Conservation (phyloP, 2,888 invertebrate species). For the Achlya flavicornis region DNA sequence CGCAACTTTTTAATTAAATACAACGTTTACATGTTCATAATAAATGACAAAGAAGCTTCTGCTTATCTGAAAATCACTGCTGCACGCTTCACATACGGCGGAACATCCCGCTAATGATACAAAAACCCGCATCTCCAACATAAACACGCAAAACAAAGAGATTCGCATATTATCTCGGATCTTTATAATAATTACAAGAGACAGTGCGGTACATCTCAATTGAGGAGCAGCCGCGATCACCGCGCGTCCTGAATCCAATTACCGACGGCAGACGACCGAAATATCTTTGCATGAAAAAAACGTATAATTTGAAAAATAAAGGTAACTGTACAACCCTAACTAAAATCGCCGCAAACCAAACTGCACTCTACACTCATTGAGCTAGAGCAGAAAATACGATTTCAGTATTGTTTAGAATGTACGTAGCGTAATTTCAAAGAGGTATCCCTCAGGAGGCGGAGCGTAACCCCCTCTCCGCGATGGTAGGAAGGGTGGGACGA, state of each 20-base stretch:
- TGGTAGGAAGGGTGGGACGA: slow-evolving; percentile 56
- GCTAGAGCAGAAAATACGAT: slow-evolving; percentile 32
- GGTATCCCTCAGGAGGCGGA: slow-evolving; percentile 50
- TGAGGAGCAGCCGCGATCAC: slow-evolving; percentile 32
- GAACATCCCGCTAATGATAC: slow-evolving; percentile 42
- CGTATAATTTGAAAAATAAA: slow-evolving; percentile 56
- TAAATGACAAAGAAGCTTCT: neutral
- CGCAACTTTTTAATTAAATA: neutral
- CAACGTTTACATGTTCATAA: slow-evolving; percentile 7
- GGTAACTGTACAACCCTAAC: slow-evolving; percentile 61
- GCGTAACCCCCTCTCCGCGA: slow-evolving; percentile 44
- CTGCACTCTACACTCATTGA: neutral
- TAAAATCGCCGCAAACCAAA: slow-evolving; percentile 12
- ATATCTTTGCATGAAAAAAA: slow-evolving; percentile 69
- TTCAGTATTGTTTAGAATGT: slow-evolving; percentile 24
- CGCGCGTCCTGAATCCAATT: slow-evolving; percentile 70
- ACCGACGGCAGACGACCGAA: slow-evolving; percentile 57
- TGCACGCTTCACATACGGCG: slow-evolving; percentile 15
- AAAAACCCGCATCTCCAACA: slow-evolving; percentile 37
- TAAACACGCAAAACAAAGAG: slow-evolving; percentile 51
- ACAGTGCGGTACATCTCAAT: slow-evolving; percentile 73
- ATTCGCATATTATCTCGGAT: slow-evolving; percentile 67
- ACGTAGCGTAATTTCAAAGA: slow-evolving; percentile 30
- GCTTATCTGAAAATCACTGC: neutral
- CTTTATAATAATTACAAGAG: slow-evolving; percentile 80